Base-by-base conservation (phyloP, 2,888 invertebrate species). In the Dryomyza anilis region DNA sequence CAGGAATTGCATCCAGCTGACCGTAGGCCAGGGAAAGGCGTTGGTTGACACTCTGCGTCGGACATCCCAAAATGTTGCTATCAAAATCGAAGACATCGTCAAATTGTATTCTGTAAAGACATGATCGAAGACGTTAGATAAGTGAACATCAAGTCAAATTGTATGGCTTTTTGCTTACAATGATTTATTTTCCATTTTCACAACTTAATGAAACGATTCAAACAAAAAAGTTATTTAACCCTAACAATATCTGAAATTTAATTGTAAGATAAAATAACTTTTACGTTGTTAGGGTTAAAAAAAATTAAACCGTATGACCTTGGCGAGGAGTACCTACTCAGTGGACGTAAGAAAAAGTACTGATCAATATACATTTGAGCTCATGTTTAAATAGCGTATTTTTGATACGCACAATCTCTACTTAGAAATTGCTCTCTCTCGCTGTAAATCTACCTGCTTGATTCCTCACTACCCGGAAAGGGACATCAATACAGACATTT, bases 21-120 rank as follows among this genome's bases (percentile, higher is more conserved):
- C 90, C 89, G 73, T 90, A 89, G 0, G 90, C 90, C 50, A 90
- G 78, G 0, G 89, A 89, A 3, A 72, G 46, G 25, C 67, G 61
- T 10, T 23, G 45, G 10, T 58, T 52, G 27, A 19, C 10, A 14
- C n/a, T 33, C 48, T 48, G 14, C 29, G 21, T 8, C 6, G 14
- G 33, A 59, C 33, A 4, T 4, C 21, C n/a, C 10, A 46, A 23
- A 19, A 48, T n/a, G 2, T 59, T 30, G 23, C 23, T 46, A 29
- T 59, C 48, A 10, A 33, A 59, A 4, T 59, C 59, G 19, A 48
- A 59, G 46, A 59, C 30, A 21, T 59, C 23, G 23, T 46, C 30
- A n/a, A 48, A 48, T 48, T 59, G 59, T 19, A 30, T 45, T 48
- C 59, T 59, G 59, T 30, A 48, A n/a, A n/a, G n/a, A n/a, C n/a